phyloP scores from a whole-genome alignment of 2,797 vertebrate species.

The Anniella stebbinsi region DNA sequence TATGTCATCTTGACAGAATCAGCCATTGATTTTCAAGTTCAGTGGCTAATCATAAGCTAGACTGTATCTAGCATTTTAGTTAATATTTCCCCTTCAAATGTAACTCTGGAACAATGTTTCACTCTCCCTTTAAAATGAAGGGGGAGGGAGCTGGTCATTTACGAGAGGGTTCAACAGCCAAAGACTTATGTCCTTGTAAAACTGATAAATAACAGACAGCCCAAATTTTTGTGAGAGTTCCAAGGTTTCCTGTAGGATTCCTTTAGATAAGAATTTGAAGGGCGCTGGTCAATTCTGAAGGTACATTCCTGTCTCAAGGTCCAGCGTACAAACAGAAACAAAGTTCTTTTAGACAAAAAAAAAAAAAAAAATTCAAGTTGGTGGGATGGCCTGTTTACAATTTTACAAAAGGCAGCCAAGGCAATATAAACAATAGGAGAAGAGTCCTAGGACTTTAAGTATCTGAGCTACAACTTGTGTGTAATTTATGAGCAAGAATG shows the following conservation, averaged over 20 bases:
- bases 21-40: conserved; percentile 59
- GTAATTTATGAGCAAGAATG: background rate
- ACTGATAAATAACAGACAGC: conserved; percentile 68
- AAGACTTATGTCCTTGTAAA: conserved; percentile 70
- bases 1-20: conserved; percentile 57
- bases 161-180: conserved; percentile 57
- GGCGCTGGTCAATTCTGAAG: conserved; percentile 58
- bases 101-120: conserved; percentile 44
- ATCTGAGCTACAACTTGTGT: background rate
- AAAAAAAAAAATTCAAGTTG: background rate
- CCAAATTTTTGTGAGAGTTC: conserved; percentile 70
- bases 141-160: conserved; percentile 40
- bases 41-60: conserved; percentile 55
- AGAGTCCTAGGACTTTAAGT: conserved; percentile 4
- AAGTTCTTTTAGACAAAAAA: background rate
- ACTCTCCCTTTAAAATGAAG: conserved; percentile 49
- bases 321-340: conserved; percentile 51
- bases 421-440: conserved; percentile 27
- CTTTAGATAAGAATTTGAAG: conserved; percentile 76
- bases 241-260: conserved; percentile 74
- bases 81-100: conserved; percentile 57
- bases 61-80: conserved; percentile 60
- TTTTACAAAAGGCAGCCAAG: background rate
- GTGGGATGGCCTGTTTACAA: background rate
- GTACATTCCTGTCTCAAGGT: conserved; percentile 64